Conservation (phyloP, 2,797 vertebrate species). For the Podargus strigoides region DNA sequence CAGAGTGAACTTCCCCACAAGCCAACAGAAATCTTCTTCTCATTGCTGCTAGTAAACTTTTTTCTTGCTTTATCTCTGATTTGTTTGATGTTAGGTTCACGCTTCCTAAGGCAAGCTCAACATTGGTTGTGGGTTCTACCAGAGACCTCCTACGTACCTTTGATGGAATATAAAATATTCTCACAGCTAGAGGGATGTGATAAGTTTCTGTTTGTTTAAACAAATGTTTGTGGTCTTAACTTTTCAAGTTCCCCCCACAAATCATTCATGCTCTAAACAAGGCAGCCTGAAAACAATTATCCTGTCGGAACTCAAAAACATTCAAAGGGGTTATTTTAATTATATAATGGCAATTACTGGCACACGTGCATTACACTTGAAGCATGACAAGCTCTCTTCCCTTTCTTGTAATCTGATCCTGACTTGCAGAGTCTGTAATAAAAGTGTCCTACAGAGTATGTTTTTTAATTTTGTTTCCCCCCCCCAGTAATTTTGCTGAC, state of each 20-base stretch:
- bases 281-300: constrained; percentile 49
- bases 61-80: neutral
- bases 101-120: neutral
- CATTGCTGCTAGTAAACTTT: neutral
- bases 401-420: constrained; percentile 37
- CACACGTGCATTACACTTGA: neutral
- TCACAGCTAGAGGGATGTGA: constrained; percentile 3
- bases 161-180: constrained; percentile 11
- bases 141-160: constrained; percentile 18
- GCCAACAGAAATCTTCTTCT: neutral
- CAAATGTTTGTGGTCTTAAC: constrained; percentile 47
- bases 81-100: neutral
- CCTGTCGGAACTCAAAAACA: neutral
- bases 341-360: neutral
- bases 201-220: constrained; percentile 42
- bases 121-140: neutral
- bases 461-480: constrained; percentile 6
- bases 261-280: neutral
- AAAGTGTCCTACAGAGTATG: neutral
- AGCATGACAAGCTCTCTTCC: constrained; percentile 1
- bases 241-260: constrained; percentile 23
- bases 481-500: constrained; percentile 26
- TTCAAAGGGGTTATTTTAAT: constrained; percentile 34
- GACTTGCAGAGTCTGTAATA: neutral
- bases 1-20: neutral